Percentiles rank a stretch among this genome's conserved stretches.
Conservation (phyloP, 2,888 invertebrate species). For the Cryptocephalus moraei region DNA sequence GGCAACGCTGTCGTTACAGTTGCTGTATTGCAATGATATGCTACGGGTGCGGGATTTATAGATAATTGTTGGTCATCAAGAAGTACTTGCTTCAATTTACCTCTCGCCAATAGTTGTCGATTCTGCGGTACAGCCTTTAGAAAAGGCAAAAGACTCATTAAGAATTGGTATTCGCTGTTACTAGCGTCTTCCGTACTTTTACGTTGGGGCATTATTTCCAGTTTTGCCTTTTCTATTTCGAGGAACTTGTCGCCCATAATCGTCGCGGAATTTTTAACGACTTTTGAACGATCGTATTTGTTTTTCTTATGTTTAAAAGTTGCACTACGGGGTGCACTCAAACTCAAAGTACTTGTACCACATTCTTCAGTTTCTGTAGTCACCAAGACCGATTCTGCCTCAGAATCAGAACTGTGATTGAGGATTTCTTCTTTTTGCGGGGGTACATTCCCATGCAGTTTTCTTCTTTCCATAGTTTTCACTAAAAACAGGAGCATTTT, state of each 20-base stretch:
- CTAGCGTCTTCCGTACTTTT: constrained; percentile 2
- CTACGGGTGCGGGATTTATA: too few species aligned
- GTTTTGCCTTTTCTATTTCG: constrained; percentile 5
- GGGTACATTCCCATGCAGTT: constrained; percentile 4
- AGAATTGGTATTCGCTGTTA: too few species aligned
- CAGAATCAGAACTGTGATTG: background rate
- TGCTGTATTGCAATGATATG: background rate
- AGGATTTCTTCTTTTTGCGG: background rate
- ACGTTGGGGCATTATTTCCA: constrained; percentile 1
- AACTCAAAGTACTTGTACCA: background rate
- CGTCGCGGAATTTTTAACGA: constrained; percentile 1
- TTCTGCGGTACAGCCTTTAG: constrained; percentile 5
- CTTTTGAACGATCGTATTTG: too few species aligned
- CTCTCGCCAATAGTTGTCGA: too few species aligned
- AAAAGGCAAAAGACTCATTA: constrained; percentile 8
- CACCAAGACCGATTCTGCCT: too few species aligned
- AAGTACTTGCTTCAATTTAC: constrained; percentile 9
- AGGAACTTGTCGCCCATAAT: constrained; percentile 4
- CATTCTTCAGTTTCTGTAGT: too few species aligned
- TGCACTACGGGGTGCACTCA: constrained; percentile 2
- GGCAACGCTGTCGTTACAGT: background rate
- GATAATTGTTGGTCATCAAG: constrained; percentile 7
- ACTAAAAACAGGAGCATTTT: constrained; percentile 7
- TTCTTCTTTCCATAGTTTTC: constrained; percentile 1
- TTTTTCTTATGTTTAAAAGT: too few species aligned